These are phyloP conservation scores for Adelphocoris suturalis DNA, from an alignment of 2,888 invertebrate genomes.

Conservation along the genomic window DNA sequence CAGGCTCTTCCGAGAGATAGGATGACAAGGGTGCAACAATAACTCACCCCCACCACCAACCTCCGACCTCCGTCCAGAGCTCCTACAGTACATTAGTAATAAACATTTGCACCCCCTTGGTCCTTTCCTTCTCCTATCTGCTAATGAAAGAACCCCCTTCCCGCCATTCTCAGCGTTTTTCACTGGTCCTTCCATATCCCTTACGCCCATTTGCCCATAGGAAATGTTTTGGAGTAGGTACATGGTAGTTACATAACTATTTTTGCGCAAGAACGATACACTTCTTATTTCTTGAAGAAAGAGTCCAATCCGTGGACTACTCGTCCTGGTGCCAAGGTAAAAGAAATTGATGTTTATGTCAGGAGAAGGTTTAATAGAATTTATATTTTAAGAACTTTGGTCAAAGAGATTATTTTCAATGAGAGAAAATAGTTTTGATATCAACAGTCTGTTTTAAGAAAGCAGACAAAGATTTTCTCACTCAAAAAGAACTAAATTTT, in stretches of 20 bases:
- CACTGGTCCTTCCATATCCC: background rate
- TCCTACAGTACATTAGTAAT: constrained; percentile 73
- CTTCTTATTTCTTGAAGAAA: too few species aligned
- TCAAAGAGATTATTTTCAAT: too few species aligned
- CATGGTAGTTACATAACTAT: background rate
- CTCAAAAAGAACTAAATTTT: too few species aligned
- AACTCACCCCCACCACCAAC: constrained; percentile 68
- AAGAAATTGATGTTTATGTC: too few species aligned
- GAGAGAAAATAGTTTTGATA: too few species aligned
- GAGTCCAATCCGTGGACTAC: too few species aligned
- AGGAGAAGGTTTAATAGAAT: too few species aligned
- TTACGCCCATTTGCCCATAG: constrained; percentile 43
- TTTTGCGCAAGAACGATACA: background rate
- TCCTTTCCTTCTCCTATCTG: constrained; percentile 65
- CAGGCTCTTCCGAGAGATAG: constrained; percentile 68
- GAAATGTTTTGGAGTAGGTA: background rate
- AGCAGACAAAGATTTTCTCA: too few species aligned
- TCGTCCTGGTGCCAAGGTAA: too few species aligned
- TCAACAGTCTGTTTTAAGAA: too few species aligned
- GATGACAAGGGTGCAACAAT: constrained; percentile 73
- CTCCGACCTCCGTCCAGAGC: constrained; percentile 56
- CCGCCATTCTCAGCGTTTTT: constrained; percentile 38
- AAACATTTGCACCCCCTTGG: constrained; percentile 70
- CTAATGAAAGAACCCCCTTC: constrained; percentile 65
- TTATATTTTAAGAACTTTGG: too few species aligned